Evolutionary conservation across 2,113 vertebrate genomes (phyloP).

Genomic region (Anhinga rufa): DNA sequence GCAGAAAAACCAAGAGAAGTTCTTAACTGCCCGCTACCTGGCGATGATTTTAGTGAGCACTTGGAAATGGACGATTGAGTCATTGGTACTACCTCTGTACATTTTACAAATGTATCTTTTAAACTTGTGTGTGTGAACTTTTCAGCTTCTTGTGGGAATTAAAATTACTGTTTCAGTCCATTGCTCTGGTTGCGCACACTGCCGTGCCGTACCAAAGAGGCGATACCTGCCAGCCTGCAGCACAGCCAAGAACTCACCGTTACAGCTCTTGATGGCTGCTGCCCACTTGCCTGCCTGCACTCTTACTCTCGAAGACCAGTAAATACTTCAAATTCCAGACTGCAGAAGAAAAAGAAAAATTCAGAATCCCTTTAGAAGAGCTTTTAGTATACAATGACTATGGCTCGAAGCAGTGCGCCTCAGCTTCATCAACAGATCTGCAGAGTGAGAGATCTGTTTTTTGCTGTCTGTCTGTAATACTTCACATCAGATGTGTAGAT

Average conservation of each 20-base stretch:
- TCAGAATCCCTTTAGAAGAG: not conserved
- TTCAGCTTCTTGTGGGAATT: not conserved
- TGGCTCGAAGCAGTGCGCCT: not conserved
- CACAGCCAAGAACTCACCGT: not conserved
- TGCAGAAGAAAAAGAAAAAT: not conserved
- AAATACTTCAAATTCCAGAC: not conserved
- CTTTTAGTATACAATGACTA: not conserved
- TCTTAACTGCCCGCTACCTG: not conserved
- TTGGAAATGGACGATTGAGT: not conserved
- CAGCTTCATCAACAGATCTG: not conserved
- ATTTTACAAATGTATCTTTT: not conserved
- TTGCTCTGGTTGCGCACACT: rapidly evolving
- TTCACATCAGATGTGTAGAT: not conserved
- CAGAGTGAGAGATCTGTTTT: not conserved
- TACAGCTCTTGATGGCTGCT: not conserved
- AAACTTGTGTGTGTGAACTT: not conserved
- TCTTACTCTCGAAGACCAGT: not conserved
- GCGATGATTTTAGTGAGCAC: not conserved
- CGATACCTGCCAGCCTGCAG: not conserved
- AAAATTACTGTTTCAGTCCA: not conserved
- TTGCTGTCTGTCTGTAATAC: not conserved
- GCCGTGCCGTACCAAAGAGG: not conserved
- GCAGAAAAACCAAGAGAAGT: not conserved
- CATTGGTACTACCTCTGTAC: not conserved
- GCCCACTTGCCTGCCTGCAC: not conserved